Conservation (phyloP, 1,140 invertebrate genomes). For the Helicoverpa zea region DNA sequence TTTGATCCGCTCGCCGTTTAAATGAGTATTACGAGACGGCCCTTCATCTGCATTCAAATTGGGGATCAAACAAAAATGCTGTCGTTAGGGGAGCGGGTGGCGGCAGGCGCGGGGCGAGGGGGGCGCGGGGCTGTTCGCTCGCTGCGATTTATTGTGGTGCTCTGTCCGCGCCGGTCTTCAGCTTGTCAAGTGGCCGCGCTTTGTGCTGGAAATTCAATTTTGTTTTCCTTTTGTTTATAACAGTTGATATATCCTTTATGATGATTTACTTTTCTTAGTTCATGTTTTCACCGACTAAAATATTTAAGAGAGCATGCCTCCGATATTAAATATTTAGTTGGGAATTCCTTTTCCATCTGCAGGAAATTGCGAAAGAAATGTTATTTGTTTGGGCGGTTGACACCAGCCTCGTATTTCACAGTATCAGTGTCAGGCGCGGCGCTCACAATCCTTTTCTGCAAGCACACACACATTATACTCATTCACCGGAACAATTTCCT, state of each 20-base stretch:
- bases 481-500: too few species aligned
- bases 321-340: not conserved
- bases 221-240: slow-evolving; percentile 38
- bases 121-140: slow-evolving; percentile 8
- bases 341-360: slow-evolving; percentile 9
- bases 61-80: slow-evolving; percentile 67
- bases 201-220: slow-evolving; percentile 27
- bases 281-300: slow-evolving; percentile 9
- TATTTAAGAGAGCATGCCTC: not conserved
- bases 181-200: slow-evolving; percentile 16
- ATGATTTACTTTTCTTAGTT: not conserved
- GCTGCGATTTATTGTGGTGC: slow-evolving; percentile 25
- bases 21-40: slow-evolving; percentile 59
- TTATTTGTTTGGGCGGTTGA: slow-evolving; percentile 6
- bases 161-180: slow-evolving; percentile 31
- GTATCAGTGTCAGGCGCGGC: not conserved
- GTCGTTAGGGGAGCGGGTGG: slow-evolving; percentile 23
- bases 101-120: not conserved
- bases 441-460: too few species aligned
- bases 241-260: slow-evolving; percentile 1
- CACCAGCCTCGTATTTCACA: not conserved
- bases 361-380: slow-evolving; percentile 16
- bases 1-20: slow-evolving; percentile 50
- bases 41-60: slow-evolving; percentile 66
- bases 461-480: too few species aligned